Conservation (phyloP, 2,113 vertebrate genomes). For the Oncorhynchus kisutch region DNA sequence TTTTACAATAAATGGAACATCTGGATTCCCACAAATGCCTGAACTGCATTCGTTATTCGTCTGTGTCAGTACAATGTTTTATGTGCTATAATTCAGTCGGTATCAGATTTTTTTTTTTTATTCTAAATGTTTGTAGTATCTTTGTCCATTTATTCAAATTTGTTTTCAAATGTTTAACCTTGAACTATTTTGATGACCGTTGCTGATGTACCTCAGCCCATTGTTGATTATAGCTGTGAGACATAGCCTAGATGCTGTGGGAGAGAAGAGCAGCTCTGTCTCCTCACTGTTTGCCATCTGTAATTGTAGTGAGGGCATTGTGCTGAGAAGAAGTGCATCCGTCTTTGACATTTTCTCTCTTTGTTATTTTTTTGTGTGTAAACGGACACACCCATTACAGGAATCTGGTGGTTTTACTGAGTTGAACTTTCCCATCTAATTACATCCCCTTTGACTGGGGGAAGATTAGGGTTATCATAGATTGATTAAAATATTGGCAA, state of each 20-base stretch:
- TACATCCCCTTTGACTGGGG: constrained; percentile 46
- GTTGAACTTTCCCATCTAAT: constrained; percentile 64
- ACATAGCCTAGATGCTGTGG: constrained; percentile 1
- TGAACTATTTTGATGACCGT: no score
- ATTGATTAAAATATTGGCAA: constrained; percentile 58
- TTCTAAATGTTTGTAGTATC: no score
- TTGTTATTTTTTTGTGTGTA: constrained; percentile 37
- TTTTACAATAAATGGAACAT: no score
- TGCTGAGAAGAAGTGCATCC: constrained; percentile 47
- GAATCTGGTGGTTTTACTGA: constrained; percentile 68
- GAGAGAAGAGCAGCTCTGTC: constrained; percentile 26
- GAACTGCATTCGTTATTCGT: no score
- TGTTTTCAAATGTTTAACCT: no score
- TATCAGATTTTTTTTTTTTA: no score
- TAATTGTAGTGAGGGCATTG: constrained; percentile 48
- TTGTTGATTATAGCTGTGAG: neutral
- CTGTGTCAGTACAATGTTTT: no score
- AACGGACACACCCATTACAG: constrained; percentile 69
- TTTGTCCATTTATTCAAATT: no score
- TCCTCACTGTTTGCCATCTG: constrained; percentile 26
- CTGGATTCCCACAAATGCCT: no score
- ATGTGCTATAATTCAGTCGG: no score
- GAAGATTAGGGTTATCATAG: constrained; percentile 27
- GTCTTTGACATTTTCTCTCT: constrained; percentile 42
- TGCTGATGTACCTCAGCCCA: no score